A percentile compares a stretch with the other conserved stretches of the same genome.
phyloP scores from a whole-genome alignment of 2,888 invertebrate species.

The Diplolepis rosae region DNA sequence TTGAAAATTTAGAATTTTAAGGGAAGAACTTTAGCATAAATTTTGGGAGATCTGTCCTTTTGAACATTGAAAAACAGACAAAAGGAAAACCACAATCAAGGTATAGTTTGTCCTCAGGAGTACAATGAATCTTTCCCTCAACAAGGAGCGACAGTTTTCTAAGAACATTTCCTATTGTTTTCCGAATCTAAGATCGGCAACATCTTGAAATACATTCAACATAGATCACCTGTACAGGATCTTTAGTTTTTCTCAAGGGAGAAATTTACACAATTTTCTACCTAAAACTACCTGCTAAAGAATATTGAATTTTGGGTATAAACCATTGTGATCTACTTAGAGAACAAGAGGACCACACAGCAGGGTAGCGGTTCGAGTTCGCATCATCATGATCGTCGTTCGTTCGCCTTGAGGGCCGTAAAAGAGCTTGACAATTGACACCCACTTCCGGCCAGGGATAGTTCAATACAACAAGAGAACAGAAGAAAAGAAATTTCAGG shows the following conservation, averaged over 20 bases:
- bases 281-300: slow-evolving; percentile 28
- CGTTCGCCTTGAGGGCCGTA: neutral
- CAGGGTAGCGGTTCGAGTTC: slow-evolving; percentile 6
- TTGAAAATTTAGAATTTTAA: neutral
- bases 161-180: neutral
- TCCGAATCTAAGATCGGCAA: neutral
- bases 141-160: neutral
- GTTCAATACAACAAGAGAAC: slow-evolving; percentile 5
- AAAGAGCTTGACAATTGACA: slow-evolving; percentile 40
- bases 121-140: neutral
- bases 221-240: neutral
- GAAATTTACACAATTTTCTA: slow-evolving; percentile 26
- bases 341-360: slow-evolving; percentile 41
- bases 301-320: slow-evolving; percentile 8
- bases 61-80: neutral
- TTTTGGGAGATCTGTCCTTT: neutral
- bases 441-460: slow-evolving; percentile 40
- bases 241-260: slow-evolving; percentile 34
- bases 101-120: neutral
- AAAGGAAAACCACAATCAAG: neutral
- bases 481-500: slow-evolving; percentile 42
- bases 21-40: neutral
- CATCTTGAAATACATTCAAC: neutral
- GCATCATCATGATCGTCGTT: neutral
- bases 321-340: slow-evolving; percentile 10